These are phyloP conservation scores for Calidris pygmaea DNA, from an alignment of 2,113 vertebrate genomes.

Conservation along the genomic window DNA sequence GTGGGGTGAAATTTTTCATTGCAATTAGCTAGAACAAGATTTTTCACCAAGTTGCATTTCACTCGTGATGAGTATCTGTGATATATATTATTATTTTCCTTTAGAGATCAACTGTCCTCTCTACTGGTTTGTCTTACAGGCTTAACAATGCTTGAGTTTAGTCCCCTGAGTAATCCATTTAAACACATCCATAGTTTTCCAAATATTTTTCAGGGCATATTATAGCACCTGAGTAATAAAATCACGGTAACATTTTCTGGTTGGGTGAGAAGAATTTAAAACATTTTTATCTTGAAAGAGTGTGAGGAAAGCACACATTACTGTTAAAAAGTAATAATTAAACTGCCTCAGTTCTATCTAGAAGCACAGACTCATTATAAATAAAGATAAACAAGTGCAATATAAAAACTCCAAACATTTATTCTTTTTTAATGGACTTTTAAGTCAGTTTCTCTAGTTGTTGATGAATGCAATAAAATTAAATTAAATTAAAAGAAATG, in stretches of 20 bases:
- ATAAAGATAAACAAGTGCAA: conserved; percentile 74
- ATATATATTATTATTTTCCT: background rate
- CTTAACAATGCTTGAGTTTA: background rate
- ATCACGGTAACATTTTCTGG: conserved; percentile 21
- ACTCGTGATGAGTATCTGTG: background rate
- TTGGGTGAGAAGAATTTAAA: conserved; percentile 51
- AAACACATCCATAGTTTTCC: conserved; percentile 20
- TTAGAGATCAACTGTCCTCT: background rate
- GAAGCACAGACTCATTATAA: conserved; percentile 67
- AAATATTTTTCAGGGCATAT: conserved; percentile 47
- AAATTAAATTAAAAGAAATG: conserved; percentile 76
- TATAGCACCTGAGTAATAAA: conserved; percentile 14
- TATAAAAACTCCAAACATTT: conserved; percentile 46
- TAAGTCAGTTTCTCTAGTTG: conserved; percentile 67
- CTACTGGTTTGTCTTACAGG: background rate
- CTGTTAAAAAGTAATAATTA: conserved; percentile 69
- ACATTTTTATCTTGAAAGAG: conserved; percentile 46
- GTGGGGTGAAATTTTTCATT: background rate
- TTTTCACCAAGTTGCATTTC: background rate
- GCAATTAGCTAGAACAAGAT: background rate
- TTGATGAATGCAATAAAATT: conserved; percentile 72
- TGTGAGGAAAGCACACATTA: conserved; percentile 28
- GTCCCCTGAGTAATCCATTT: background rate
- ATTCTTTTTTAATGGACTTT: conserved; percentile 73
- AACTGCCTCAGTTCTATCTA: conserved; percentile 37